Conservation (phyloP, 2,888 invertebrate genomes). For the Tetragonula carbonaria region DNA sequence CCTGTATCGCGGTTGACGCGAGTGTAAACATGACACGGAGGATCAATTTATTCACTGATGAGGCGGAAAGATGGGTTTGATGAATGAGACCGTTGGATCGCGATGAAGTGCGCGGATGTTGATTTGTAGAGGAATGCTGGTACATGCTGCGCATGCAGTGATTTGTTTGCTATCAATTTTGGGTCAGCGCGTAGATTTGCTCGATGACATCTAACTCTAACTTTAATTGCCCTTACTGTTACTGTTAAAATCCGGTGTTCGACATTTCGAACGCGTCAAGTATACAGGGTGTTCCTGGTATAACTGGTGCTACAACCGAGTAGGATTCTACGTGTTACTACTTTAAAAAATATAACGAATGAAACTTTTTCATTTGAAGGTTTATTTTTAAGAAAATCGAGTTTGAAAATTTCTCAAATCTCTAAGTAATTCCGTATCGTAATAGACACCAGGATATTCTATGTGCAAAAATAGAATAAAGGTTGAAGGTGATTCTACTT, state of each 20-base stretch:
- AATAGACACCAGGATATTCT: too few species aligned
- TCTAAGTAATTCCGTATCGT: too few species aligned
- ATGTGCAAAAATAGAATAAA: too few species aligned
- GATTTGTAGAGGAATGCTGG: neutral
- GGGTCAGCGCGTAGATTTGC: neutral
- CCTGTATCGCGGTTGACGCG: neutral
- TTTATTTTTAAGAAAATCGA: too few species aligned
- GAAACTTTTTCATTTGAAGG: too few species aligned
- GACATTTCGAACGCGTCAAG: neutral
- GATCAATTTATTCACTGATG: slow-evolving; percentile 17
- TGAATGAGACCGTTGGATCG: slow-evolving; percentile 13
- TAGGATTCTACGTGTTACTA: too few species aligned
- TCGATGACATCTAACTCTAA: neutral
- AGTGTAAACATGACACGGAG: slow-evolving; percentile 5
- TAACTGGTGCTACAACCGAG: neutral
- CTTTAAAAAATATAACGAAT: too few species aligned
- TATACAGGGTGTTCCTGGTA: neutral
- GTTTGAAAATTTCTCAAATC: too few species aligned
- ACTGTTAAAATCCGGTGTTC: neutral
- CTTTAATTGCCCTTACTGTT: neutral
- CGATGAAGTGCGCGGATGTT: neutral
- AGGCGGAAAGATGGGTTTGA: slow-evolving; percentile 16
- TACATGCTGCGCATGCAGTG: neutral
- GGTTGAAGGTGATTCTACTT: too few species aligned
- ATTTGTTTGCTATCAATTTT: slow-evolving; percentile 5